Conservation (phyloP, 2,888 invertebrate genomes). For the Microchrysa polita region DNA sequence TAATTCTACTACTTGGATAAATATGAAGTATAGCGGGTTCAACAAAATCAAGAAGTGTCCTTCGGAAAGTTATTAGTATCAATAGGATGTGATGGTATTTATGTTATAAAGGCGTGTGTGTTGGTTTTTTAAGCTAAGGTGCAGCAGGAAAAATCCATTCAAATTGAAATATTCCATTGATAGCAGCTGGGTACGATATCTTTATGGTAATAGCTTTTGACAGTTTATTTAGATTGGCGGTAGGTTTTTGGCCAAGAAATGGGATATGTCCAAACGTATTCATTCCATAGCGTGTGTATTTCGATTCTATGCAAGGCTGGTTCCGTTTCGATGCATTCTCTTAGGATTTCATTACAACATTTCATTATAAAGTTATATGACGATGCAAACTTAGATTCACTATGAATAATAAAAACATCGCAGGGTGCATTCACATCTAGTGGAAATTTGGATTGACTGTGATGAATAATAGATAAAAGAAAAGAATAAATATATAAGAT, state of each 20-base stretch:
- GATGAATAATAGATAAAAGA: slow-evolving; percentile 38
- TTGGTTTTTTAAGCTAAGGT: too few relatives aligned
- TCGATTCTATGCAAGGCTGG: slow-evolving; percentile 33
- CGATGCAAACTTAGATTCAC: slow-evolving; percentile 21
- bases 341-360: slow-evolving; percentile 23
- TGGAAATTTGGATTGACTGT: slow-evolving; percentile 53
- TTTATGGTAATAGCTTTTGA: too few relatives aligned
- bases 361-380: slow-evolving; percentile 14
- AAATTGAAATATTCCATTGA: too few relatives aligned
- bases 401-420: slow-evolving; percentile 24
- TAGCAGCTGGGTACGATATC: too few relatives aligned
- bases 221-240: slow-evolving; percentile 5
- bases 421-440: slow-evolving; percentile 49
- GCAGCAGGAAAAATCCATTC: too few relatives aligned
- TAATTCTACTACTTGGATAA: too few relatives aligned
- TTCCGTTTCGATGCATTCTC: slow-evolving; percentile 6
- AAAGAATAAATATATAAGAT: slow-evolving; percentile 24
- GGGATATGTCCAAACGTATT: slow-evolving; percentile 15
- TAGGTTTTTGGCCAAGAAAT: background rate
- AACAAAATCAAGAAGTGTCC: too few relatives aligned
- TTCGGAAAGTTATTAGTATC: too few relatives aligned
- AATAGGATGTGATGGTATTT: too few relatives aligned
- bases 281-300: background rate
- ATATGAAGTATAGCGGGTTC: too few relatives aligned
- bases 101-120: too few relatives aligned